Evolutionary conservation across 2,888 invertebrate genomes (phyloP).

Genomic region (Pemphredon lugubris): DNA sequence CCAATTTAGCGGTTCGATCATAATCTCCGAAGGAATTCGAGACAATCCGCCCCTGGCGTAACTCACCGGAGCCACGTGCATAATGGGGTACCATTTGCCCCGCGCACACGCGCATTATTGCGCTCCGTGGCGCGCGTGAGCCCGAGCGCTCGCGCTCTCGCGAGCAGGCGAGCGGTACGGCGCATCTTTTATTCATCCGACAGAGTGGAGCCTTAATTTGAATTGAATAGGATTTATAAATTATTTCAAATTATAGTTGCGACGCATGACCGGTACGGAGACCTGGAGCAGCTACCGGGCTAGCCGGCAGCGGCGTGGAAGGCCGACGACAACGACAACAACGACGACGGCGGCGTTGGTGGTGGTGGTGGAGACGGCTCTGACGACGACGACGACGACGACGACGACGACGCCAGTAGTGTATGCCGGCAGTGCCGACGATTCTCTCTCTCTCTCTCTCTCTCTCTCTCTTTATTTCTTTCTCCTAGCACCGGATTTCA

Average conservation of each 20-base stretch:
- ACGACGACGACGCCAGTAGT: constrained; percentile 32
- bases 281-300: constrained; percentile 54
- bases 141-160: constrained; percentile 34
- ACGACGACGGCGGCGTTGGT: constrained; percentile 41
- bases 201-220: constrained; percentile 81
- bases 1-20: constrained; percentile 47
- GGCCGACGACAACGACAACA: constrained; percentile 40
- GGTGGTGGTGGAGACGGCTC: constrained; percentile 10
- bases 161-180: constrained; percentile 50
- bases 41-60: constrained; percentile 59
- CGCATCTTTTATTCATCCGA: constrained; percentile 81
- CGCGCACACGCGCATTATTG: constrained; percentile 65
- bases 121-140: constrained; percentile 43
- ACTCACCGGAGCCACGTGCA: constrained; percentile 56
- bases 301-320: constrained; percentile 14
- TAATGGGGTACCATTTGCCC: constrained; percentile 76
- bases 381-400: constrained; percentile 42
- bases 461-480: constrained; percentile 2
- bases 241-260: constrained; percentile 81
- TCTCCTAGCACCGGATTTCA: constrained; percentile 30
- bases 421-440: too few relatives aligned
- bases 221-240: constrained; percentile 82
- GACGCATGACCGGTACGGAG: constrained; percentile 74
- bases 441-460: constrained; percentile 14
- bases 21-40: constrained; percentile 54